phyloP scores from a whole-genome alignment of 2,888 invertebrate species.

The Lasioglossum leucozonium region DNA sequence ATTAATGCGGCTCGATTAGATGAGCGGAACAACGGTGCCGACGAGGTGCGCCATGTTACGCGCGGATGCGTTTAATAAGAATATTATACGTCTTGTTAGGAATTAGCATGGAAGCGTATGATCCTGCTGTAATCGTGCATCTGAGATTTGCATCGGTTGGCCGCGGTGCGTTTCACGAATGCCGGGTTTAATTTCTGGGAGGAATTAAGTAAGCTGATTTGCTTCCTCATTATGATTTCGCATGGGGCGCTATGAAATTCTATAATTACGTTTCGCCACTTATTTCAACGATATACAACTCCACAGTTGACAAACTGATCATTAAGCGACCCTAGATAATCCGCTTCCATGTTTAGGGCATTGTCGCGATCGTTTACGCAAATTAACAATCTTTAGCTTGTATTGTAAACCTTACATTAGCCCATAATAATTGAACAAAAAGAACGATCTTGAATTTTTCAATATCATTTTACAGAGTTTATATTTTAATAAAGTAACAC shows the following conservation, averaged over 20 bases:
- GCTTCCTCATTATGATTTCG: neutral
- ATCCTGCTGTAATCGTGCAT: slow-evolving; percentile 18
- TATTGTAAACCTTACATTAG: neutral
- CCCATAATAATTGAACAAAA: neutral
- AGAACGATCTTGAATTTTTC: neutral
- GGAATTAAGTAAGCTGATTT: slow-evolving; percentile 15
- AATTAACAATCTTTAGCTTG: neutral
- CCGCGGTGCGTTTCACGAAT: slow-evolving; percentile 16
- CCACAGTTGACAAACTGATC: neutral
- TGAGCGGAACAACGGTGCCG: slow-evolving; percentile 42
- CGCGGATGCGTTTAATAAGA: slow-evolving; percentile 52
- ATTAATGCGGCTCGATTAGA: slow-evolving; percentile 48
- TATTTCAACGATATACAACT: neutral
- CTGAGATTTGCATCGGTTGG: slow-evolving; percentile 21
- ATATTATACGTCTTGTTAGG: slow-evolving; percentile 56
- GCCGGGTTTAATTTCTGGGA: slow-evolving; percentile 18
- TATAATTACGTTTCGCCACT: neutral
- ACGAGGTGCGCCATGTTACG: slow-evolving; percentile 29
- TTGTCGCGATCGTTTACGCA: neutral
- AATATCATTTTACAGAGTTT: neutral
- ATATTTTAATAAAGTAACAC: no score
- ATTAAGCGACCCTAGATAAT: neutral
- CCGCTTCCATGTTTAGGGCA: neutral
- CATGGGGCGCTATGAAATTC: neutral
- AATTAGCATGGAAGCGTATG: slow-evolving; percentile 40